phyloP scores from a whole-genome alignment of 1,140 invertebrate species.

The Panagrolaimus sp. region DNA sequence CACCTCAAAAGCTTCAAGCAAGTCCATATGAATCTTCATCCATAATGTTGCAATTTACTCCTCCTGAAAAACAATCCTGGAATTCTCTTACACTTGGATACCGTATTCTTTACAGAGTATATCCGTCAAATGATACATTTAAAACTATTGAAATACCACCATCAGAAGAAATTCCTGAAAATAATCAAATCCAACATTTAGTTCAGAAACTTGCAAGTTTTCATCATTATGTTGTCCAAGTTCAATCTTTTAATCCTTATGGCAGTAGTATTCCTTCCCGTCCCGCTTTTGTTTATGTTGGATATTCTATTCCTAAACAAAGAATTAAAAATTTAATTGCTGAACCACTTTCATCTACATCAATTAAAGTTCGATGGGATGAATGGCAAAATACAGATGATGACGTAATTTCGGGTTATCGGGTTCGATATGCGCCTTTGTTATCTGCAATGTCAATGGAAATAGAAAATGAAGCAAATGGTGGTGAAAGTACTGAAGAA shows the following conservation, averaged over 20 bases:
- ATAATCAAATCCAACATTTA: slow-evolving; percentile 27
- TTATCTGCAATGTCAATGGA: slow-evolving; percentile 25
- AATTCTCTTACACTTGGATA: slow-evolving; percentile 79
- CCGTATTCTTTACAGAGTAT: slow-evolving; percentile 78
- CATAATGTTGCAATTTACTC: slow-evolving; percentile 60
- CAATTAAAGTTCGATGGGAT: slow-evolving; percentile 43
- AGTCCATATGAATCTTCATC: slow-evolving; percentile 77
- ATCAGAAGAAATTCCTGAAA: slow-evolving; percentile 65
- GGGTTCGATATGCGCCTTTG: slow-evolving; percentile 31
- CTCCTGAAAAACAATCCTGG: slow-evolving; percentile 72
- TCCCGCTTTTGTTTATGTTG: slow-evolving; percentile 62
- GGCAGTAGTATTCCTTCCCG: slow-evolving; percentile 83
- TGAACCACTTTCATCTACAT: slow-evolving; percentile 38
- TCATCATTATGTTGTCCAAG: slow-evolving; percentile 82
- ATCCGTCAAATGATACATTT: slow-evolving; percentile 71
- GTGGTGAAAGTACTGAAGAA: slow-evolving; percentile 51
- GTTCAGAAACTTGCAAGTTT: slow-evolving; percentile 62
- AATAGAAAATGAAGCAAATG: slow-evolving; percentile 21
- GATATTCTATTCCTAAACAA: slow-evolving; percentile 52
- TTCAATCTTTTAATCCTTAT: slow-evolving; percentile 90
- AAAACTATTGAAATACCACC: slow-evolving; percentile 73
- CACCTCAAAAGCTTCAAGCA: slow-evolving; percentile 74
- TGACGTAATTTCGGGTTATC: slow-evolving; percentile 49
- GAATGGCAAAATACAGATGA: slow-evolving; percentile 36
- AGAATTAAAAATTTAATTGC: slow-evolving; percentile 34